phyloP scores from a whole-genome alignment of 2,888 invertebrate species.

The Scaptomyza reducta region DNA sequence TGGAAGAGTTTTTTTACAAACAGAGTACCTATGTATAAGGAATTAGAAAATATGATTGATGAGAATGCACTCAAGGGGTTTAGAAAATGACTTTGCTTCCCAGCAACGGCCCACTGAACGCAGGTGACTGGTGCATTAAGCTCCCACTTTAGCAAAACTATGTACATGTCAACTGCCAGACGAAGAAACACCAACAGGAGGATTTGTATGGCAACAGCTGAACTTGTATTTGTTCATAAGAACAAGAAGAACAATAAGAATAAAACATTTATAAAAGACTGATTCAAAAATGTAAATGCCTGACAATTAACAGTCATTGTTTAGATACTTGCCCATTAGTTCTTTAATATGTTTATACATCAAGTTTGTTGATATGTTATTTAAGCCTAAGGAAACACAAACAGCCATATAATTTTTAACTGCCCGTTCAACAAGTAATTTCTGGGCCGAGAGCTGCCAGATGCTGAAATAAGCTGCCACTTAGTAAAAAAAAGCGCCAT shows the following conservation, averaged over 20 bases:
- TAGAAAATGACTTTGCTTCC: conserved; percentile 51
- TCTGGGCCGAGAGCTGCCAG: conserved; percentile 3
- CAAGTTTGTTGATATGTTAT: background rate
- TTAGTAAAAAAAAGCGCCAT: conserved; percentile 1
- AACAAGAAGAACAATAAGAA: background rate
- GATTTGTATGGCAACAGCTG: too few relatives aligned
- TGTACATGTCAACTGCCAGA: too few relatives aligned
- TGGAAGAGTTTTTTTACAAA: too few relatives aligned
- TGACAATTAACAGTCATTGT: background rate
- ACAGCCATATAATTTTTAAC: background rate
- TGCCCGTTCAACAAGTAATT: conserved; percentile 27
- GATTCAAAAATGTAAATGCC: background rate
- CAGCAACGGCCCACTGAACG: too few relatives aligned
- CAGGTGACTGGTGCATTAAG: too few relatives aligned
- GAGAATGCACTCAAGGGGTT: conserved; percentile 76
- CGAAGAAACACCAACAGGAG: too few relatives aligned
- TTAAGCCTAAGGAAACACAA: background rate
- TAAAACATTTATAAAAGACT: background rate
- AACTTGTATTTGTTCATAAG: too few relatives aligned
- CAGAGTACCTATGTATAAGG: too few relatives aligned
- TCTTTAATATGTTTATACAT: background rate
- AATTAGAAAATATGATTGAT: too few relatives aligned
- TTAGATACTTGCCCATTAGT: background rate
- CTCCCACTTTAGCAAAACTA: too few relatives aligned
- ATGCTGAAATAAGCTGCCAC: conserved; percentile 1